A percentile compares a stretch with the other conserved stretches of the same genome.
Conservation (phyloP, 2,797 vertebrate genomes). For the Heteromormyrus szaboi region DNA sequence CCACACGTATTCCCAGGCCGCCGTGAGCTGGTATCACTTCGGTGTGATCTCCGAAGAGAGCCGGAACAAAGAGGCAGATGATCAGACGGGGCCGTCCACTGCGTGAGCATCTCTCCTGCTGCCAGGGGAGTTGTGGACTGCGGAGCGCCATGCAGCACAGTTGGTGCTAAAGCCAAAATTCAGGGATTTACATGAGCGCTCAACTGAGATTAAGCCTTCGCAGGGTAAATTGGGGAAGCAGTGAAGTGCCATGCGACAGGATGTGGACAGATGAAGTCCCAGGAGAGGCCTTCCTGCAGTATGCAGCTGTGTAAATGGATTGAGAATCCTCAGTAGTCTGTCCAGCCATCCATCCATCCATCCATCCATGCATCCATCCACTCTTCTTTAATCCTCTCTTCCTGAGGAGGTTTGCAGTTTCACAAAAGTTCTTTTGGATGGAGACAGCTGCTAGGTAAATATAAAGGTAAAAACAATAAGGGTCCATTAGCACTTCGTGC, state of each 20-base stretch:
- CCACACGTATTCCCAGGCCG: neutral
- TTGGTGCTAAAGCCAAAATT: neutral
- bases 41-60: slow-evolving; percentile 14
- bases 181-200: neutral
- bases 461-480: too few species aligned
- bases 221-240: neutral
- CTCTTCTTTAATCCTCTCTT: neutral
- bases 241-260: neutral
- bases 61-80: slow-evolving; percentile 4
- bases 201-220: neutral
- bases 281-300: neutral
- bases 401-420: neutral
- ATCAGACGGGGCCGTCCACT: neutral
- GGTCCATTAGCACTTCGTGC: too few species aligned
- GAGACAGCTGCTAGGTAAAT: neutral
- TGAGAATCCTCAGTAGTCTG: neutral
- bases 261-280: neutral
- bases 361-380: neutral
- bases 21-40: neutral
- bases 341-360: neutral
- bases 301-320: neutral
- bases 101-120: neutral
- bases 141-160: neutral
- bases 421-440: neutral
- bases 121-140: neutral